Evolutionary conservation across 2,888 invertebrate species (phyloP), one percentile per base, ranked within the genome.

Genomic region (Mimas tiliae): DNA sequence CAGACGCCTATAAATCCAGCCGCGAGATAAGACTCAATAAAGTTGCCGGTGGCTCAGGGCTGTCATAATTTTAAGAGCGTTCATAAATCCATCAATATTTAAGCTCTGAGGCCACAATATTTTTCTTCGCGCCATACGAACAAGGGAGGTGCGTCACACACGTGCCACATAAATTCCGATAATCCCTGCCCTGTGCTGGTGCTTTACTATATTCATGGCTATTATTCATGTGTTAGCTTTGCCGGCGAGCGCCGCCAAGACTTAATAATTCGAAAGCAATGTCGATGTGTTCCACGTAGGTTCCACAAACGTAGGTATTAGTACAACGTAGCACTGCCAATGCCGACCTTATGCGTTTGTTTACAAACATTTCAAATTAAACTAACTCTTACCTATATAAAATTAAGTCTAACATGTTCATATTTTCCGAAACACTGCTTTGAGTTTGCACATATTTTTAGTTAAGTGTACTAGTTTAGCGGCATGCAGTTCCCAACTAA

Each of bases 31-130:
- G 86, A 86, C 89, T 90, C 89, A 89, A 90, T 87, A 90, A 92
- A 89, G 87, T 86, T 87, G 81, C 83, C 83, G 80, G 85, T 88
- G 81, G 88, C 83, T 84, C 76, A 68, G 69, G 81, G 68, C 84
- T 90, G 90, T 91, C 91, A 91, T 91, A 90, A 89, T 90, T 91
- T 91, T 88, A 88, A 89, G 89, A 88, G 83, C 85, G 85, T 85
- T 86, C 90, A 92, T 93, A 93, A 93, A 93, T 93, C 93, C 89
- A 89, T 93, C 93, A 93, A 89, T 91, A 86, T 85, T 88, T 89
- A 91, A 92, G 92, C 91, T 91, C 83, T 86, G 75, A 80, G 83
- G 79, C 86, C 88, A 86, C 87, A 88, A 88, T 91, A 89, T 91
- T 91, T 90, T 92, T 89, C 90, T 89, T 86, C 77, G 79, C 75